Evolutionary conservation across 2,888 invertebrate genomes (phyloP).

Genomic region (Apeira syringaria): DNA sequence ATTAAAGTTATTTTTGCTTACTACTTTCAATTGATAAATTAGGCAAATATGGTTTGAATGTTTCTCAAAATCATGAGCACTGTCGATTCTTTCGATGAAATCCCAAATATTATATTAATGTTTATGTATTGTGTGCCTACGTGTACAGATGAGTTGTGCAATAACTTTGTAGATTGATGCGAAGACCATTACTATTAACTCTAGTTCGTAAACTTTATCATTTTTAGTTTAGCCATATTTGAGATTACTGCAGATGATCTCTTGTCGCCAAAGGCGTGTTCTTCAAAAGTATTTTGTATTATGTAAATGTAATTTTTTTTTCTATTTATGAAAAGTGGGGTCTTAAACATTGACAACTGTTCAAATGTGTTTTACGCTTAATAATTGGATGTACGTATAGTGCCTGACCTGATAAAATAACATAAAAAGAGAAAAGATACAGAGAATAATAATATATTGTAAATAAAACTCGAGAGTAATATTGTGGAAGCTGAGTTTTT

Average conservation of each 20-base stretch:
- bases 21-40: too few relatives aligned
- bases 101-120: neutral
- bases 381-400: conserved; percentile 56
- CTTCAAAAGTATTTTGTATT: conserved; percentile 48
- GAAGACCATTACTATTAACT: conserved; percentile 16
- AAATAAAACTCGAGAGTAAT: conserved; percentile 70
- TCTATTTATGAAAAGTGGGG: conserved; percentile 60
- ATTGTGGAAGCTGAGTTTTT: conserved; percentile 38
- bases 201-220: conserved; percentile 19
- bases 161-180: conserved; percentile 19
- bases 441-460: conserved; percentile 82
- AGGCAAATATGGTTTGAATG: too few relatives aligned
- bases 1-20: too few relatives aligned
- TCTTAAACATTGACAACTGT: conserved; percentile 47
- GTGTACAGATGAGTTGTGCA: conserved; percentile 23
- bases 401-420: conserved; percentile 68
- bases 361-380: conserved; percentile 56
- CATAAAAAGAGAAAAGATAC: conserved; percentile 54
- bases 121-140: conserved; percentile 10
- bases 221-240: conserved; percentile 21
- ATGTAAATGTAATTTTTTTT: conserved; percentile 36
- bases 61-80: too few relatives aligned
- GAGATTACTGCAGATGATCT: conserved; percentile 70
- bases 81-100: conserved; percentile 3
- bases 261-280: conserved; percentile 63